Evolutionary conservation across 2,797 vertebrate genomes (phyloP), one percentile per base, ranked within the genome.

Genomic region (Semotilus atromaculatus): DNA sequence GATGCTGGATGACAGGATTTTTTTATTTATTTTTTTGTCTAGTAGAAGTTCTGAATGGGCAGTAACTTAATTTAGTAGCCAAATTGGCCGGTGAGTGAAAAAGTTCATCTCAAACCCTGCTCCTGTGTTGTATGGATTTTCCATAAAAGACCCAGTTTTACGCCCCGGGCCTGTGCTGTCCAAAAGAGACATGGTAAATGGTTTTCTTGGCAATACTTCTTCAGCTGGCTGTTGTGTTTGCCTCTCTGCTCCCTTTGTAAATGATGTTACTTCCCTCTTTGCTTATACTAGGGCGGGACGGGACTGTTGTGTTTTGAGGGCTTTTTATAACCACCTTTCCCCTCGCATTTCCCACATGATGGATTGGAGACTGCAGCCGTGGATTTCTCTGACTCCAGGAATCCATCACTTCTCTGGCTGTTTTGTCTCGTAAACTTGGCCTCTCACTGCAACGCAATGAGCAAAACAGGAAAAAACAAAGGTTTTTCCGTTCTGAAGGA

Each of bases 301-400:
- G 48, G 75, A 81, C 72, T 77, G 71, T 66, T 86, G 79, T 83
- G 84, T 88, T 86, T 81, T 55, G 80, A 80, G 70, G 71, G 72
- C 29, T 73, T 82, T 88, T 84, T 81, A 84, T 86, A 83, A 77
- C 76, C 71, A 80, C 43, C 74, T 81, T 82, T 86, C 84, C 83
- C 53, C 23, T 43, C 29, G 21, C 51, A 53, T 80, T 88, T 78
- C 81, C 74, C 18, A 10, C 23, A 62, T 84, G 87, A 88, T 81
- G 62, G 78, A 84, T 88, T 29, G 31, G 67, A 79, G 13, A 62
- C 36, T 4, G 13, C 19, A 7, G 64, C 72, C 36, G 4, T 71
- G 71, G 38, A 74, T 89, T 73, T 62, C 78, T 23, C 66, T 4
- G 38, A 64, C 76, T 84, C 55, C 64, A 34, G 72, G 26, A 80